phyloP scores from a whole-genome alignment of 1,140 invertebrate genomes.

The Fopius arisanus region DNA sequence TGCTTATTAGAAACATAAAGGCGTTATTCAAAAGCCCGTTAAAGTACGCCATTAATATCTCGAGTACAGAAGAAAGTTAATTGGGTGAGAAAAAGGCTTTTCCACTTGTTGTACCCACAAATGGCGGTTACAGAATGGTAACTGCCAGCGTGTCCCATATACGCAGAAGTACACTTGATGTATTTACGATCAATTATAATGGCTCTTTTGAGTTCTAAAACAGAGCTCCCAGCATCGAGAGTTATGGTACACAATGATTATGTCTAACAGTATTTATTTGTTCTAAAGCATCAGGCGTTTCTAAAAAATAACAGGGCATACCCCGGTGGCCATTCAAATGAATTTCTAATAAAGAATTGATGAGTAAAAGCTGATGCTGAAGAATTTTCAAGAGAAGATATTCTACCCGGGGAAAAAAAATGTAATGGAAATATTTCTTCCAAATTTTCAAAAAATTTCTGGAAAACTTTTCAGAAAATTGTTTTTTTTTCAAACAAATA shows the following conservation, averaged over 20 bases:
- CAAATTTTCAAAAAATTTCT: too few species aligned
- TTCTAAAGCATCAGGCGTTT: neutral
- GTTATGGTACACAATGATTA: neutral
- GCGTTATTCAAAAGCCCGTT: neutral
- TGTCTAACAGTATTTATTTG: neutral
- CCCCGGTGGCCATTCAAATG: too few species aligned
- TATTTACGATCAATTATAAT: constrained; percentile 51
- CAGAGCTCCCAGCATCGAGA: neutral
- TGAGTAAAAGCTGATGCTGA: too few species aligned
- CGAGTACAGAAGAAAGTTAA: neutral
- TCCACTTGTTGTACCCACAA: neutral
- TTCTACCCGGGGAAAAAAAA: too few species aligned
- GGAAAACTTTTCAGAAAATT: too few species aligned
- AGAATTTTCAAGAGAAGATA: too few species aligned
- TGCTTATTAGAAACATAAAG: too few species aligned
- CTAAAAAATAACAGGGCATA: too few species aligned
- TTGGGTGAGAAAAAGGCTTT: neutral
- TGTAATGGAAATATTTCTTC: too few species aligned
- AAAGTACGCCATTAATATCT: neutral
- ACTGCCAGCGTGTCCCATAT: neutral
- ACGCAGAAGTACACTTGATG: constrained; percentile 3
- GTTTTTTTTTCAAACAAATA: too few species aligned
- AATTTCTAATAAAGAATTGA: too few species aligned
- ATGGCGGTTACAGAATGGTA: neutral
- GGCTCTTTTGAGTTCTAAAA: neutral